These are phyloP conservation scores for Chaetops frenatus DNA, from an alignment of 2,113 vertebrate genomes.

Conservation along the genomic window DNA sequence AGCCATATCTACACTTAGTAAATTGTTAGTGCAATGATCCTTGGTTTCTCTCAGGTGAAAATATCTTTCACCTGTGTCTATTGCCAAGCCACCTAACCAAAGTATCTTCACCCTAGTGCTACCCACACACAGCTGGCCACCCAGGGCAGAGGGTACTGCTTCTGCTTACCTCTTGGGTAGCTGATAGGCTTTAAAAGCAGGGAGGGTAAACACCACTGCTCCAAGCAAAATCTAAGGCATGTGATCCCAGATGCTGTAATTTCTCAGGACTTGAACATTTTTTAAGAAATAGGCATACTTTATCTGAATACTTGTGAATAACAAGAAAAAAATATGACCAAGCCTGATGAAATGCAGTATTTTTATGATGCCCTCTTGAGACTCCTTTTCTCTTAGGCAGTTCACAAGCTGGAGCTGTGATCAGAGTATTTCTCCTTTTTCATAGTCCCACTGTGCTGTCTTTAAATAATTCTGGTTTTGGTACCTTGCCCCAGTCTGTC, in stretches of 20 bases:
- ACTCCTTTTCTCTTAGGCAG: background rate
- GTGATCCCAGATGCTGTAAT: background rate
- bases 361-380: background rate
- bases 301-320: background rate
- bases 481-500: background rate
- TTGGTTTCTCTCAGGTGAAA: background rate
- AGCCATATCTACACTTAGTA: background rate
- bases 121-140: background rate
- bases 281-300: background rate
- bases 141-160: background rate
- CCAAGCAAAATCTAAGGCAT: background rate
- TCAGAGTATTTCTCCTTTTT: background rate
- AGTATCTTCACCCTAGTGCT: background rate
- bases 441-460: background rate
- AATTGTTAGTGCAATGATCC: background rate
- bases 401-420: background rate
- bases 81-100: background rate
- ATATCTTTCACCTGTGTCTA: background rate
- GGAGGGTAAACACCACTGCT: background rate
- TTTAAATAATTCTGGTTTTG: conserved; percentile 20
- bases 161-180: background rate
- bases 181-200: background rate
- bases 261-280: background rate
- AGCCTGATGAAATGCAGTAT: background rate
- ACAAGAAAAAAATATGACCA: background rate